Evolutionary conservation across 2,113 vertebrate genomes (phyloP).

Genomic region (Cervus canadensis): DNA sequence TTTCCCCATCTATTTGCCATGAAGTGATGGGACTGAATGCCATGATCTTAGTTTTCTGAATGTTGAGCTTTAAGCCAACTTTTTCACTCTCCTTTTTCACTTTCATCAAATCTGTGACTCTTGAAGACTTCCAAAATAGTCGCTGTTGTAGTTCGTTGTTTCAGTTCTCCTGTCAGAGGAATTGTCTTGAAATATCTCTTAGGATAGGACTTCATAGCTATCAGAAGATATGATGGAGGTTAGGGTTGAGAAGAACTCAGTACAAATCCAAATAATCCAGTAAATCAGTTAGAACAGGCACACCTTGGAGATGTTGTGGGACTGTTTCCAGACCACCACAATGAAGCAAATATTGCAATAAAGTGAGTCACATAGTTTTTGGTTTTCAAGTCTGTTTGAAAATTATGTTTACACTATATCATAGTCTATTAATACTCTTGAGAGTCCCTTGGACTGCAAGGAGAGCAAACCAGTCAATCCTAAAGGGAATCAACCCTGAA

Average conservation of each 20-base stretch:
- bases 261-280: not conserved
- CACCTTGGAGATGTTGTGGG: not conserved
- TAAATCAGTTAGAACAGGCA: not conserved
- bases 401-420: not conserved
- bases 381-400: not conserved
- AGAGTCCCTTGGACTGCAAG: not conserved
- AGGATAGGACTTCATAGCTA: not conserved
- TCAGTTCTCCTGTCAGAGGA: not conserved
- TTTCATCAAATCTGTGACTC: not conserved
- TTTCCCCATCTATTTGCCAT: not conserved
- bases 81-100: not conserved
- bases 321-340: not conserved
- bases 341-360: not conserved
- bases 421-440: not conserved
- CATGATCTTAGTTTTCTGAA: not conserved
- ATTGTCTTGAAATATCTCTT: not conserved
- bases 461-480: not conserved
- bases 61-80: not conserved
- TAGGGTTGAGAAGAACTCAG: not conserved
- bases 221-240: not conserved
- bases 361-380: not conserved
- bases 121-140: not conserved
- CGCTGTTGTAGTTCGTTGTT: not conserved
- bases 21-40: not conserved
- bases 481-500: not conserved